Evolutionary conservation across 2,113 vertebrate species (phyloP).

Genomic region (Marmota flaviventris): DNA sequence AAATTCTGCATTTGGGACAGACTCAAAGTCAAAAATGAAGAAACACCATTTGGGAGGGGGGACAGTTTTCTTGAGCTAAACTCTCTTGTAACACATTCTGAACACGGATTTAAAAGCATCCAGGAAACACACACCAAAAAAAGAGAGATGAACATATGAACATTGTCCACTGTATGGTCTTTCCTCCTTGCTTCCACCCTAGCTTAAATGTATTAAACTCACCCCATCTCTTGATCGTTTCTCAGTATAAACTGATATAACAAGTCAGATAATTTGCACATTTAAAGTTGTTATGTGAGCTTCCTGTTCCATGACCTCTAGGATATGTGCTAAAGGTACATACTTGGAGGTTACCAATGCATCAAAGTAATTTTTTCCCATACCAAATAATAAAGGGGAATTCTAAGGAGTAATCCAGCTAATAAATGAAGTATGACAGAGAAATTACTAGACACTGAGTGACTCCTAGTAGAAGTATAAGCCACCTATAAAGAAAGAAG

Average conservation of each 20-base stretch:
- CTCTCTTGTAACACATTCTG: background rate
- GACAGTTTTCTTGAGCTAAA: background rate
- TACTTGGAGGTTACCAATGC: background rate
- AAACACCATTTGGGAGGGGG: background rate
- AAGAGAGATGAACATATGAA: background rate
- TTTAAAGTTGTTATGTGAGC: background rate
- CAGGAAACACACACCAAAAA: too few species aligned
- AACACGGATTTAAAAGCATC: background rate
- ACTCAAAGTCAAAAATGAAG: background rate
- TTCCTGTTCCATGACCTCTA: background rate
- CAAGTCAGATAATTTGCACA: background rate
- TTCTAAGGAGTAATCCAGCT: slow-evolving; percentile 6
- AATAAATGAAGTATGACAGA: background rate
- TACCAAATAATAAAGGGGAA: background rate
- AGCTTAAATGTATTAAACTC: background rate
- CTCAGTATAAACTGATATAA: background rate
- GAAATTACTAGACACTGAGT: background rate
- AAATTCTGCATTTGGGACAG: slow-evolving; percentile 5
- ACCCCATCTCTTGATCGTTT: background rate
- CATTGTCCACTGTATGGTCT: background rate
- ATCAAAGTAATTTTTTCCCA: background rate
- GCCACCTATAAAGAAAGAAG: background rate
- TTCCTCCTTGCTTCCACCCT: background rate
- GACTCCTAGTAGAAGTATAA: background rate
- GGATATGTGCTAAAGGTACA: too few species aligned